Conservation (phyloP, 2,797 vertebrate species). For the Rhodeus uyekii region DNA sequence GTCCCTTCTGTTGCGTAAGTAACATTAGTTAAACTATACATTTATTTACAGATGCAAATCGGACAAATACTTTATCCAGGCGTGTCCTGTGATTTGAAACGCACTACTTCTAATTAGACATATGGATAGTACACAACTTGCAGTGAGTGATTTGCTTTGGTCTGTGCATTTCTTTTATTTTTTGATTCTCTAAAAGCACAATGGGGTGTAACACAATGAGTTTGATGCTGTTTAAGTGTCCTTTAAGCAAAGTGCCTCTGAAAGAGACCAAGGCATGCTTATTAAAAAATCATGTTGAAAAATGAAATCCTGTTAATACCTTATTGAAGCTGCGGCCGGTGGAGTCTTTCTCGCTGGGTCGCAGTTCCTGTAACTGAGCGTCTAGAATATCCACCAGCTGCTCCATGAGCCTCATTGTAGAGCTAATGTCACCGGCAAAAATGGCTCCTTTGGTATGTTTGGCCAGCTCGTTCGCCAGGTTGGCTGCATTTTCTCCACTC, state of each 20-base stretch:
- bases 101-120: not conserved
- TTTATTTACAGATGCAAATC: not conserved
- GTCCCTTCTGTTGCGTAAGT: not conserved
- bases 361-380: constrained; percentile 85
- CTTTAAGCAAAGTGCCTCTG: constrained; percentile 25
- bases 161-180: not conserved
- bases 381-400: constrained; percentile 88
- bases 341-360: constrained; percentile 86
- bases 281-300: constrained; percentile 9
- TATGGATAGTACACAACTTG: not conserved
- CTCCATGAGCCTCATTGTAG: constrained; percentile 87
- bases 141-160: not conserved
- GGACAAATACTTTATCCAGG: not conserved
- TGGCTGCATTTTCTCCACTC: constrained; percentile 90
- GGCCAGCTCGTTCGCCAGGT: constrained; percentile 87
- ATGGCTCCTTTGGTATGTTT: constrained; percentile 88
- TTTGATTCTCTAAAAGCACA: not conserved
- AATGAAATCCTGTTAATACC: constrained; percentile 66
- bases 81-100: not conserved
- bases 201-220: constrained; percentile 6
- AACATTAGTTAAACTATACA: not conserved
- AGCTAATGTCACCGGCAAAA: constrained; percentile 87
- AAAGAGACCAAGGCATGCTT: not conserved
- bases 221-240: constrained; percentile 13
- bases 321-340: constrained; percentile 88